phyloP scores from a whole-genome alignment of 2,888 invertebrate species.

The Spialia ferax region DNA sequence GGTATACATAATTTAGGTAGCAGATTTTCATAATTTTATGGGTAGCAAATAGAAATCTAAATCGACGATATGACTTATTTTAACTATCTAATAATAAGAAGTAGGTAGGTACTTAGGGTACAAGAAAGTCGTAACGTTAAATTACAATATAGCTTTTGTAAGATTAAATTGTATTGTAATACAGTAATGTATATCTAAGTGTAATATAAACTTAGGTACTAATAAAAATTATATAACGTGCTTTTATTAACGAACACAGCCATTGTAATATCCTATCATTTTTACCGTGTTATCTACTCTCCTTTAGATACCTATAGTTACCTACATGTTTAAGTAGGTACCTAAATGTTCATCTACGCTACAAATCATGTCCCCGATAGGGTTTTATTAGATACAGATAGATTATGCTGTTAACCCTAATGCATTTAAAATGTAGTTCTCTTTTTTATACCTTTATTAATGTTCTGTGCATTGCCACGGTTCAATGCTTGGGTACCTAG shows the following conservation, averaged over 20 bases:
- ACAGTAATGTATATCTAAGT: too few species aligned
- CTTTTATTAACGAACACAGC: conserved; percentile 82
- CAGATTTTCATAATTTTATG: not conserved
- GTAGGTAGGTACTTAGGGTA: too few species aligned
- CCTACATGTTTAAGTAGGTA: not conserved
- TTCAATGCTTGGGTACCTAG: too few species aligned
- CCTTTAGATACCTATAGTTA: conserved; percentile 26
- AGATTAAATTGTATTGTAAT: conserved; percentile 5
- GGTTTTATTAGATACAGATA: not conserved
- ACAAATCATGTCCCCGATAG: conserved; percentile 13
- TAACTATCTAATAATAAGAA: not conserved
- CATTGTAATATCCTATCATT: conserved; percentile 74
- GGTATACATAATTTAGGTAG: too few species aligned
- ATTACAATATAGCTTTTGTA: conserved; percentile 12
- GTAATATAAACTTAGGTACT: conserved; percentile 67
- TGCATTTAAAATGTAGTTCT: conserved; percentile 15
- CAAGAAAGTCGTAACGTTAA: not conserved
- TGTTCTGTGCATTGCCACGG: conserved; percentile 18
- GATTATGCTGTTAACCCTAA: conserved; percentile 9
- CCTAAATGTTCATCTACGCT: conserved; percentile 22
- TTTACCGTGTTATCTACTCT: conserved; percentile 34
- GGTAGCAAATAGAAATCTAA: too few species aligned
- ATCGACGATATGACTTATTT: too few species aligned
- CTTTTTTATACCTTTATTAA: conserved; percentile 10
- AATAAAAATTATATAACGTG: conserved; percentile 62